These are phyloP conservation scores for Chironomus riparius DNA, from an alignment of 2,888 invertebrate genomes.

Conservation along the genomic window DNA sequence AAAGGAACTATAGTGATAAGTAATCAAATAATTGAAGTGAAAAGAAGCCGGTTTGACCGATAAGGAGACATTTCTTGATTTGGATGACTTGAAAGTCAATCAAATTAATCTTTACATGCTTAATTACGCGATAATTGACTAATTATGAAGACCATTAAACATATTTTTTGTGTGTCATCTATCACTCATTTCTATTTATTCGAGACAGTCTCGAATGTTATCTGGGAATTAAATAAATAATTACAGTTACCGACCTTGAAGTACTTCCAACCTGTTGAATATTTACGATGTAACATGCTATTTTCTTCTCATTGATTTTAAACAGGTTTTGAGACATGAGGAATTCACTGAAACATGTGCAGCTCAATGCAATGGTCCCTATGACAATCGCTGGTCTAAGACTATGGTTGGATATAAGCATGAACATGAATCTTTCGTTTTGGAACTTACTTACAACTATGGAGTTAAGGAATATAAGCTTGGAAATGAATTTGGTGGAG, in stretches of 20 bases:
- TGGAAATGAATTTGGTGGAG: slow-evolving; percentile 87
- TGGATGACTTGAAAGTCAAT: not conserved
- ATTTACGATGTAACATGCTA: not conserved
- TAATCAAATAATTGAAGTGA: not conserved
- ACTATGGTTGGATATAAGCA: slow-evolving; percentile 98
- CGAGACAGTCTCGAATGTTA: not conserved
- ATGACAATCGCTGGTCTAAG: slow-evolving; percentile 97
- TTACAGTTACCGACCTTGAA: not conserved
- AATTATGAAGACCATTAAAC: not conserved
- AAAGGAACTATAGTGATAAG: not conserved
- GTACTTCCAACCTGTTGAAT: not conserved
- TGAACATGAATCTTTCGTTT: slow-evolving; percentile 88
- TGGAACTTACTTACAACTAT: slow-evolving; percentile 97
- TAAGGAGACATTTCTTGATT: not conserved
- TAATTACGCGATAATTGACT: not conserved
- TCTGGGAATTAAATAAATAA: not conserved
- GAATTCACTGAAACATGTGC: slow-evolving; percentile 96
- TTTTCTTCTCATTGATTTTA: not conserved
- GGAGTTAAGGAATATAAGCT: slow-evolving; percentile 76
- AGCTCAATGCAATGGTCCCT: slow-evolving; percentile 61
- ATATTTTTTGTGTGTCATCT: not conserved
- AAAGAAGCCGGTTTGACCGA: not conserved
- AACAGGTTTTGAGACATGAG: slow-evolving; percentile 84
- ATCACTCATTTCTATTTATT: not conserved
- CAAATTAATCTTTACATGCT: not conserved